Base-by-base conservation (phyloP, 2,888 invertebrate genomes). In the Agelastica alni region DNA sequence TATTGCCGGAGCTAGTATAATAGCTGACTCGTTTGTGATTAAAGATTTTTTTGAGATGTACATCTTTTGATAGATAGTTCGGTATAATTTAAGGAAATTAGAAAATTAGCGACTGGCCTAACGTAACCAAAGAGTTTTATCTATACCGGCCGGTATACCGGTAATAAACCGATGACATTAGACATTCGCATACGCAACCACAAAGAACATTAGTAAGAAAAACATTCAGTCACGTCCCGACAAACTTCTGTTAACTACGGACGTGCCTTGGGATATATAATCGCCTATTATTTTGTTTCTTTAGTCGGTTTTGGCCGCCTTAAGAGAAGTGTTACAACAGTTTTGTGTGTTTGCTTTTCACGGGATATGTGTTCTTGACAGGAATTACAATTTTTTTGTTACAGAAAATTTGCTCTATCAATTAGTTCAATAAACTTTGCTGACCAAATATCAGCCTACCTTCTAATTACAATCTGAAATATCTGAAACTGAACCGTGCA, bases 181-280 rank as follows among this genome's bases (percentile, higher is more conserved):
- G 62, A 58, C 60, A 56, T 58, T 59, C 52, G 59, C 59, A 42
- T 46, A 55, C 43, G 46, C 32, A 43, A 48, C 32, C 51, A 58
- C 36, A 51, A 44, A 58, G 51, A 55, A 53, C 54, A 51, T 59
- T 59, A 56, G 58, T 53, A 51, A 59, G 60, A 36, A 45, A 62
- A 48, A 60, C 65, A 66, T 66, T 65, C 63, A 59, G 62, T 66
- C 66, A 65, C 64, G 66, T 65, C 55, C 51, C 53, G 26, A 44
- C 48, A 53, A 61, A 66, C 66, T 66, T 64, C 64, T 64, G 68
- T 69, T 68, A 69, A 67, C 66, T 66, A 62, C 61, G 63, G 53
- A 69, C 70, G 67, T 68, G 69, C 64, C 59, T 61, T 60, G 62
- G 67, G 65, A 67, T 68, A 68, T 61, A 59, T 68, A 70, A 69